Base-by-base conservation (phyloP, 2,888 invertebrate genomes). In the Enchytraeus crypticus region DNA sequence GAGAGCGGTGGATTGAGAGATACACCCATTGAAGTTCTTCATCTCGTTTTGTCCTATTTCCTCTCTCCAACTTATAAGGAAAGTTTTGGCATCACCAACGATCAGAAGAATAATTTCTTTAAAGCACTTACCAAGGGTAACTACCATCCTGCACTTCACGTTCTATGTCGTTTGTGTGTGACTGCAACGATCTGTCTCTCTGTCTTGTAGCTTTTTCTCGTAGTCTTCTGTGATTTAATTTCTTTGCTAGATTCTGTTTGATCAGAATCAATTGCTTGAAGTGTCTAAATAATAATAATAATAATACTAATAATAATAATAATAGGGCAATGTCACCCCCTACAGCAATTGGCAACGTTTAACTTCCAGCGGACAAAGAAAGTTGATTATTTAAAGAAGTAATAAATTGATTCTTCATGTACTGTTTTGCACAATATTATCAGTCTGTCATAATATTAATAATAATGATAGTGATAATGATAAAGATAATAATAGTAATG, bases 11-110 rank as follows among this genome's bases (percentile, higher is more conserved):
- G 90, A 69, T 84, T 93, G 73, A 89, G 90, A 84, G 92, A 92
- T 82, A 87, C 89, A 72, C 87, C 89, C 65, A 88, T 91, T 72
- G 92, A 92, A 84, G 86, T 92, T 66, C 82, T 92, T 72, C 90
- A 92, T 81, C 83, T 89, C 68, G 85, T 92, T 68, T 82, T 92
- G 58, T 82, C 82, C 3, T 83, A 85, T 60, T 85, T 82, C 4
- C 68, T 75, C 23, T 33, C 32, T 30, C 67, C 75, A 27, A 71
- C 73, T 60, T 75, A 73, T 38, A 77, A 76, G 64, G 81, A 81
- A 64, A 76, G 78, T 56, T 77, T 82, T 68, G 82, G 81, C 65
- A 84, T 91, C 69, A 84, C 86, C 46, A 80, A 84, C 67, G 88
- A 89, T 69, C 85, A 86, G 45, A 88, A 86, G 76, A 86, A 88